Percentiles rank a stretch among this genome's conserved stretches.
These are phyloP conservation scores for Pelosia muscerda DNA, from an alignment of 2,888 invertebrate species.

Conservation along the genomic window DNA sequence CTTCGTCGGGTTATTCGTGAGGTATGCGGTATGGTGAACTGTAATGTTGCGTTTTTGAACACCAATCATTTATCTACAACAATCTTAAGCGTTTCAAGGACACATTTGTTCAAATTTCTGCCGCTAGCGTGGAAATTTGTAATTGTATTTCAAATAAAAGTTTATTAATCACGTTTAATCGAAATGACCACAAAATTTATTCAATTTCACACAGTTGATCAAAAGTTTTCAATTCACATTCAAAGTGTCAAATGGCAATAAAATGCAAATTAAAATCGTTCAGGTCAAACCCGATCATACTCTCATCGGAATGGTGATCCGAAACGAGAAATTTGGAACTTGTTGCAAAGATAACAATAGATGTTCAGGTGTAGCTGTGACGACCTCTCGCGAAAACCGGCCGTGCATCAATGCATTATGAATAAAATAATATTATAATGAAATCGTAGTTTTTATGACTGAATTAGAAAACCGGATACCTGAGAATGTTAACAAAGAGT, in stretches of 20 bases:
- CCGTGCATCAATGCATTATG: constrained; percentile 41
- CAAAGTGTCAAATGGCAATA: constrained; percentile 54
- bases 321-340: constrained; percentile 70
- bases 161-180: background rate
- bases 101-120: background rate
- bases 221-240: constrained; percentile 42
- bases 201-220: constrained; percentile 34
- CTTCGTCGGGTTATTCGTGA: constrained; percentile 37
- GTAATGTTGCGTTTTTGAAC: constrained; percentile 34
- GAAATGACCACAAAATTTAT: background rate
- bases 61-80: constrained; percentile 20
- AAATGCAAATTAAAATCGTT: constrained; percentile 68
- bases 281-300: constrained; percentile 71
- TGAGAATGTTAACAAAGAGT: constrained; percentile 28
- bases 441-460: constrained; percentile 28
- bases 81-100: constrained; percentile 3
- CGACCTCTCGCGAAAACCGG: constrained; percentile 60
- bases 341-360: constrained; percentile 70
- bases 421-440: constrained; percentile 47
- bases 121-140: background rate
- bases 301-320: constrained; percentile 77
- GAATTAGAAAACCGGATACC: constrained; percentile 41
- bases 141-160: background rate
- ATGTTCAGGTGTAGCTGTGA: constrained; percentile 65
- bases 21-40: constrained; percentile 41